A percentile compares a stretch with the other conserved stretches of the same genome.
Evolutionary conservation across 2,888 invertebrate genomes (phyloP).

Genomic region (Mimas tiliae): DNA sequence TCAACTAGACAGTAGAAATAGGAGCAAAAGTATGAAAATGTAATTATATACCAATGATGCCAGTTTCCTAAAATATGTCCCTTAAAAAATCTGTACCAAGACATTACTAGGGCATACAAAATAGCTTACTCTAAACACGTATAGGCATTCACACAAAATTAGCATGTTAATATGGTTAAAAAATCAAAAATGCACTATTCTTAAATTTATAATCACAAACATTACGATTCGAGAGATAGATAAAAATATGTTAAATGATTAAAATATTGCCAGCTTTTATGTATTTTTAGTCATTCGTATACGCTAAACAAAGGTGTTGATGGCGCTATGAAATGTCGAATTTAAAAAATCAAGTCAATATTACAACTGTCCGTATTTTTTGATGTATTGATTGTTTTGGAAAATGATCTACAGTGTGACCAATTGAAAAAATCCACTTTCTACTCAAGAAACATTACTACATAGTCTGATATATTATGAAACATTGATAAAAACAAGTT

Average conservation of each 20-base stretch:
- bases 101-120: constrained; percentile 51
- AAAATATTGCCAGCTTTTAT: constrained; percentile 62
- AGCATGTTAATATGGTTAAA: constrained; percentile 81
- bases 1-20: neutral
- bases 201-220: constrained; percentile 68
- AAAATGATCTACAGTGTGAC: constrained; percentile 28
- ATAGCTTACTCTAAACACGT: constrained; percentile 56
- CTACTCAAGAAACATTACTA: constrained; percentile 30
- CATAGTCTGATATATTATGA: constrained; percentile 28
- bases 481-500: neutral
- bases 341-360: constrained; percentile 76
- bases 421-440: constrained; percentile 27
- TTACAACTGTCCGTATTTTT: constrained; percentile 32
- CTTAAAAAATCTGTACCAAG: constrained; percentile 72
- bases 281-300: constrained; percentile 28
- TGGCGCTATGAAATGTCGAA: constrained; percentile 49
- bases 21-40: neutral
- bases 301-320: constrained; percentile 37
- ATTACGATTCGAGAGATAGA: constrained; percentile 58
- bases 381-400: constrained; percentile 27
- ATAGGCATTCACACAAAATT: constrained; percentile 71
- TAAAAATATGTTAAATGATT: constrained; percentile 76
- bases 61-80: neutral
- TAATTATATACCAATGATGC: neutral
- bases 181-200: constrained; percentile 79